Base-by-base conservation (phyloP, 2,888 invertebrate genomes). In the Linnaemya tessellans region DNA sequence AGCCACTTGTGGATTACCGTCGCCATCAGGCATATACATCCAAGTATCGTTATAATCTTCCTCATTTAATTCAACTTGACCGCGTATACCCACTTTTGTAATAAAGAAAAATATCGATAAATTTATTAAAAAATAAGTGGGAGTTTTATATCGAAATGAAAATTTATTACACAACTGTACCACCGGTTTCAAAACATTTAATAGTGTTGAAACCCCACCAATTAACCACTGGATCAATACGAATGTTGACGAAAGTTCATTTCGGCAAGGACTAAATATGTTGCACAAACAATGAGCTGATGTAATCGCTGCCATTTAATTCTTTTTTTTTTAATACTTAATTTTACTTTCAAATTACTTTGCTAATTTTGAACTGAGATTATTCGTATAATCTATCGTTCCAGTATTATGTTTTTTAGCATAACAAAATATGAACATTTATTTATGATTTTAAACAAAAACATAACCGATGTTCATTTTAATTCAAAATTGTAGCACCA, bases 1-100 rank as follows among this genome's bases (percentile, higher is more conserved):
- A 3, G 91, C 91, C 62, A 92, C 90, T 86, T 92, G 90, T 0
- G 92, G 90, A 3, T 90, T 89, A 5, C 92, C 93, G 85, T 92
- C 89, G 0, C 93, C 92, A 87, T 93, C 92, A 20, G 93, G 91
- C 92, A 93, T 92, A 79, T 92, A 93, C 64, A 93, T 90, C 92
- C 92, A 93, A 8, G 93, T 92, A 78, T 89, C 90, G 56, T 91
- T 92, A 87, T 93, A 93, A 75, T 92, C 91, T 80, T 92, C 90
- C 79, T 92, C 91, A 46, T 87, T 90, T 13, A 92, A 80, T 22
- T 89, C 90, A 49, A 92, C 89, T 77, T 92, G 90, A 9, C 89
- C 89, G 5, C 91, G 89, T 81, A 91, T 88, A 54, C 91, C 91
- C 88, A 91, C 91, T 91, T 71, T 11, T 73, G 79, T 35, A 20